Conservation (phyloP, 2,888 invertebrate genomes). For the Drosophila ustulata region DNA sequence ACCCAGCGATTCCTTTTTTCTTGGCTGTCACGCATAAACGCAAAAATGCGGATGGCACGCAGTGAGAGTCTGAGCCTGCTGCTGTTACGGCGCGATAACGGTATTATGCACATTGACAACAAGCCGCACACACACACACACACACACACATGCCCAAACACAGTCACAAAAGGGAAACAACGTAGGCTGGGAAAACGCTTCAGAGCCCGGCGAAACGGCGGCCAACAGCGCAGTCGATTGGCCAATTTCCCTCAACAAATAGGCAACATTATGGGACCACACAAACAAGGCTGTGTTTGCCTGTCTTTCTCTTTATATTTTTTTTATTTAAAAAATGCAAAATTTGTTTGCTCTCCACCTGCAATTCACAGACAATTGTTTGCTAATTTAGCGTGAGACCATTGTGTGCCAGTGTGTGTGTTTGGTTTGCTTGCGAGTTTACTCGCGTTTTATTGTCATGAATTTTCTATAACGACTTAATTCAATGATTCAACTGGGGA, state of each 20-base stretch:
- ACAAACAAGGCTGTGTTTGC: background rate
- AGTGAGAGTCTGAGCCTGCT: conserved; percentile 41
- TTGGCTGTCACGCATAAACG: conserved; percentile 15
- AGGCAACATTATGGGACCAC: conserved; percentile 47
- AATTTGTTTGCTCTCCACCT: conserved; percentile 19
- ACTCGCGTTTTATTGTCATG: conserved; percentile 32
- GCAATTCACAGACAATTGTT: conserved; percentile 20
- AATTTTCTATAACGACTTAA: conserved; percentile 57
- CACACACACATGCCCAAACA: conserved; percentile 10
- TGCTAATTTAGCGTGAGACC: conserved; percentile 36
- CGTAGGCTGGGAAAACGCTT: conserved; percentile 15
- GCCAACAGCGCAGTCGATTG: conserved; percentile 57
- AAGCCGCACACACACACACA: conserved; percentile 28
- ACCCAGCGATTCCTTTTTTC: conserved; percentile 36
- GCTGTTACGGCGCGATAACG: conserved; percentile 71
- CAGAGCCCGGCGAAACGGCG: conserved; percentile 42
- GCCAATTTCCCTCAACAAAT: conserved; percentile 71
- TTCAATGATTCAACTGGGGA: conserved; percentile 23
- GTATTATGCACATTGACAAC: conserved; percentile 78
- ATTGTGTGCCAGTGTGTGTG: background rate
- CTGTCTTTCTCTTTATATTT: background rate
- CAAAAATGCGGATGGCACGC: conserved; percentile 7
- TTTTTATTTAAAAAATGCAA: conserved; percentile 27
- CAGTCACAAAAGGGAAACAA: background rate
- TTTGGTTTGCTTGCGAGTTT: conserved; percentile 12